Conservation (phyloP, 2,113 vertebrate species). For the Tylochromis polylepis region DNA sequence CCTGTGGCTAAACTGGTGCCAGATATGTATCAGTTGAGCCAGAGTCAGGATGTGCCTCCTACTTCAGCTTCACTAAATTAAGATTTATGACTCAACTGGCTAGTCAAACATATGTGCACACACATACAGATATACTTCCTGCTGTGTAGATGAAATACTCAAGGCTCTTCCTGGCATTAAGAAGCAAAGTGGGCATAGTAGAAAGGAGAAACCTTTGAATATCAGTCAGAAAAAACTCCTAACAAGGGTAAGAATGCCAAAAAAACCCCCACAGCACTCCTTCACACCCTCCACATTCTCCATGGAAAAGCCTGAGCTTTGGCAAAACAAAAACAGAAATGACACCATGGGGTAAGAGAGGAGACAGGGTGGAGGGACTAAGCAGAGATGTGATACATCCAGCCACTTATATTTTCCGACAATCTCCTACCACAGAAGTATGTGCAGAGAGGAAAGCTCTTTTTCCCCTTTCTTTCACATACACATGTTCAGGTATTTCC, state of each 20-base stretch:
- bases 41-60: constrained; percentile 18
- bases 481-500: constrained; percentile 52
- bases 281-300: background rate
- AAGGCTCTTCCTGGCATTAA: background rate
- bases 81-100: constrained; percentile 25
- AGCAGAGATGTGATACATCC: background rate
- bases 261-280: background rate
- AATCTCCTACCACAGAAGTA: constrained; percentile 10
- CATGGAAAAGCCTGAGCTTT: constrained; percentile 11
- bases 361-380: constrained; percentile 4
- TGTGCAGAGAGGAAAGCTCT: background rate
- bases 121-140: background rate
- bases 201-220: background rate
- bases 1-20: background rate
- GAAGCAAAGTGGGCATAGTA: background rate
- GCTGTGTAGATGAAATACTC: constrained; percentile 15
- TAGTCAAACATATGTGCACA: background rate
- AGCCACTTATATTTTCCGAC: constrained; percentile 8
- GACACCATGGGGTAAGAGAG: background rate
- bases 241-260: background rate
- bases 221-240: background rate
- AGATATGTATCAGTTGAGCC: constrained; percentile 11
- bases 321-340: background rate
- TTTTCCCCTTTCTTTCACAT: background rate
- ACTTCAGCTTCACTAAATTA: constrained; percentile 31